phyloP scores from a whole-genome alignment of 2,888 invertebrate genomes.

The Euplexia lucipara region DNA sequence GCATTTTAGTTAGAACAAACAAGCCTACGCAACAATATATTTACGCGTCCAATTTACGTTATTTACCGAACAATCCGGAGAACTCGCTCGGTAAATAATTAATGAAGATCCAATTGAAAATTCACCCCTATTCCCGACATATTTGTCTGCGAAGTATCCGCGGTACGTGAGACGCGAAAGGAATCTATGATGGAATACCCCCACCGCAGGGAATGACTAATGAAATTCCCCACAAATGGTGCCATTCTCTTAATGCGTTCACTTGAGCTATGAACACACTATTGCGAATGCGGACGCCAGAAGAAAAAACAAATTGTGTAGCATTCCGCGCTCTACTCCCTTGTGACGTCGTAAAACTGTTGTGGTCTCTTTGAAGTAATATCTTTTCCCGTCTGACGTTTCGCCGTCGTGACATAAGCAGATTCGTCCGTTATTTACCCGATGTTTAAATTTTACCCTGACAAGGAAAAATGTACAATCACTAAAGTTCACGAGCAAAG shows the following conservation, averaged over 20 bases:
- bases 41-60: slow-evolving; percentile 65
- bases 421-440: slow-evolving; percentile 54
- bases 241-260: slow-evolving; percentile 77
- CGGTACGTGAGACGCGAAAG: slow-evolving; percentile 72
- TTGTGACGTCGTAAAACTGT: slow-evolving; percentile 52
- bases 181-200: slow-evolving; percentile 78
- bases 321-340: slow-evolving; percentile 52
- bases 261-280: slow-evolving; percentile 70
- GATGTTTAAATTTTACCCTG: slow-evolving; percentile 56
- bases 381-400: slow-evolving; percentile 57
- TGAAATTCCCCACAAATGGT: slow-evolving; percentile 81
- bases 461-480: slow-evolving; percentile 53
- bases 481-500: slow-evolving; percentile 48
- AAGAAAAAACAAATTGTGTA: slow-evolving; percentile 66
- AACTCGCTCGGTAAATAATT: slow-evolving; percentile 70
- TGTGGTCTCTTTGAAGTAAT: slow-evolving; percentile 61
- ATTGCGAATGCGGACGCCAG: slow-evolving; percentile 54
- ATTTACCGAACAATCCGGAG: slow-evolving; percentile 65
- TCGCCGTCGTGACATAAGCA: slow-evolving; percentile 65
- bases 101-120: slow-evolving; percentile 75
- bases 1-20: slow-evolving; percentile 59
- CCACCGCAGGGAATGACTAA: slow-evolving; percentile 78
- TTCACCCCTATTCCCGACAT: slow-evolving; percentile 73
- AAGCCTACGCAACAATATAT: slow-evolving; percentile 54
- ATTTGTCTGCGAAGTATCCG: slow-evolving; percentile 75